Conservation (phyloP, 2,797 vertebrate species). For the Xyrichtys novacula region DNA sequence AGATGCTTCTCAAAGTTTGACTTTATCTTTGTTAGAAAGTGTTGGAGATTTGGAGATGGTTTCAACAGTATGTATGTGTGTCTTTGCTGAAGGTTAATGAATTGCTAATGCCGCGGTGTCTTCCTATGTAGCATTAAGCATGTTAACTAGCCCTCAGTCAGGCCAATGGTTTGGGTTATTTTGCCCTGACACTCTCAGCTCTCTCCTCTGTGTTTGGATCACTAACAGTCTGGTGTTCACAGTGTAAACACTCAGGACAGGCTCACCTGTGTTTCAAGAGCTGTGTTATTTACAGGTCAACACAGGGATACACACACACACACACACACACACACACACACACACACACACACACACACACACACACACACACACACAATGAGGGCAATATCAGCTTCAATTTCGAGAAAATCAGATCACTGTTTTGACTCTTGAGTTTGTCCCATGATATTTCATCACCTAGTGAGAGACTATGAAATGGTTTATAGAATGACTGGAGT, state of each 20-base stretch:
- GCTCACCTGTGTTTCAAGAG: background rate
- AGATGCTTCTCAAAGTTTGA: background rate
- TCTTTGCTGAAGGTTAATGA: background rate
- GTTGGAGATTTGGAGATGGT: background rate
- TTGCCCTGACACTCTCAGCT: conserved; percentile 23
- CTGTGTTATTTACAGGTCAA: conserved; percentile 17
- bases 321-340: background rate
- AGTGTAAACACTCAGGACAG: conserved; percentile 41
- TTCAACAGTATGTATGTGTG: background rate
- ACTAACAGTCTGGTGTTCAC: conserved; percentile 59
- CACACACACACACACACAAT: background rate
- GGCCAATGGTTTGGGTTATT: conserved; percentile 17
- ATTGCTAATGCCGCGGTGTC: background rate
- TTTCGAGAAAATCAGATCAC: no score
- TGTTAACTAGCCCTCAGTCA: background rate
- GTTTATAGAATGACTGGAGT: background rate
- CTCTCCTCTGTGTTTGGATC: conserved; percentile 42
- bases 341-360: background rate
- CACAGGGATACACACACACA: background rate
- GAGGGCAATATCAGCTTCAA: no score
- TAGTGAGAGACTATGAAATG: background rate
- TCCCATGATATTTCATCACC: background rate
- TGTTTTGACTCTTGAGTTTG: background rate
- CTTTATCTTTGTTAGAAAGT: no score
- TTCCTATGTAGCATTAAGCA: background rate